Evolutionary conservation across 2,888 invertebrate genomes (phyloP).

Genomic region (Lepidocyrtoides sp.): DNA sequence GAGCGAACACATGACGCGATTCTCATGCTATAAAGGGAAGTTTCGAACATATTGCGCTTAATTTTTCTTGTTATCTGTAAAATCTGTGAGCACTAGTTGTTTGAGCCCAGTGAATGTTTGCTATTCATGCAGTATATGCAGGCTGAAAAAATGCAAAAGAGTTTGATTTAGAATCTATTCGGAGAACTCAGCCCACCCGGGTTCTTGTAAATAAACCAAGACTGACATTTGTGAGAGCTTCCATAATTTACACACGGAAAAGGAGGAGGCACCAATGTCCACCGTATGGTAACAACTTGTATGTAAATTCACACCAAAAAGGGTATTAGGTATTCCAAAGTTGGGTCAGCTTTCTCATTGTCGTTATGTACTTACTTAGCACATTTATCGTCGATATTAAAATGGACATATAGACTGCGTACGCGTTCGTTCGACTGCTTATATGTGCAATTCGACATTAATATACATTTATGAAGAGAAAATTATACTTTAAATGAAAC

Average conservation of each 20-base stretch:
- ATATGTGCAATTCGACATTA: too few relatives aligned
- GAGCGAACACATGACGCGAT: background rate
- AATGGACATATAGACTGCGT: too few relatives aligned
- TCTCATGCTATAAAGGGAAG: background rate
- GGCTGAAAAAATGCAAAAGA: background rate
- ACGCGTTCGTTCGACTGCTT: too few relatives aligned
- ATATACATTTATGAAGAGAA: too few relatives aligned
- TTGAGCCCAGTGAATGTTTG: background rate
- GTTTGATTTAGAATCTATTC: conserved; percentile 65
- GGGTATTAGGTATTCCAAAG: background rate
- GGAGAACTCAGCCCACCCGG: conserved; percentile 49
- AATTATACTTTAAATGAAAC: too few relatives aligned
- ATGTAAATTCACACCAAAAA: too few relatives aligned
- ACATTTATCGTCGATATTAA: too few relatives aligned
- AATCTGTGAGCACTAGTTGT: background rate
- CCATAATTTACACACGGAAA: conserved; percentile 31
- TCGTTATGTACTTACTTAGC: too few relatives aligned
- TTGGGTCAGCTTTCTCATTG: background rate
- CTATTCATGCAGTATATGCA: background rate
- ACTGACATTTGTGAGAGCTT: conserved; percentile 42
- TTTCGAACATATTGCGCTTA: background rate
- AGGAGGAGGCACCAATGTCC: background rate
- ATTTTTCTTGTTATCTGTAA: background rate
- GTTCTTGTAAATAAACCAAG: conserved; percentile 38
- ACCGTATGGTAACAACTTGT: too few relatives aligned